Percentiles rank a stretch among this genome's conserved stretches.
Conservation (phyloP, 2,888 invertebrate genomes). For the Philereme transversata region DNA sequence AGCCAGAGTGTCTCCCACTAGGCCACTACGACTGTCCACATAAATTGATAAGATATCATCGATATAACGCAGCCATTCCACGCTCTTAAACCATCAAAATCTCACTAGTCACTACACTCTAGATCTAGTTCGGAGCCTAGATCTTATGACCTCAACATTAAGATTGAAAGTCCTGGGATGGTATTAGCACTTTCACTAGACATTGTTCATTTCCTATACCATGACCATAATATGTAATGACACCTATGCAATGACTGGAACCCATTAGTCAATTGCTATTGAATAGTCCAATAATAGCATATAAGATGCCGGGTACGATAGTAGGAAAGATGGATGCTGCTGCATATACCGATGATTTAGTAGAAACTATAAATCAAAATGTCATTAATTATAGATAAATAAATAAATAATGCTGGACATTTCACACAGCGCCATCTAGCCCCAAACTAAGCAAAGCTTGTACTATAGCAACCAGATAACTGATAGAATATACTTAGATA, state of each 20-base stretch:
- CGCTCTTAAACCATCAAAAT: constrained; percentile 52
- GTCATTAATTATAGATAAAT: constrained; percentile 1
- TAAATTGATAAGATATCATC: constrained; percentile 45
- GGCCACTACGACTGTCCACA: too few relatives aligned
- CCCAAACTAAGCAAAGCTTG: too few relatives aligned
- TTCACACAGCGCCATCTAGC: too few relatives aligned
- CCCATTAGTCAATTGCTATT: constrained; percentile 36
- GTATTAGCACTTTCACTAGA: constrained; percentile 49
- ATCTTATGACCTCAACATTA: constrained; percentile 16
- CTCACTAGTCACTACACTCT: constrained; percentile 44
- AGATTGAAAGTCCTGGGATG: constrained; percentile 18
- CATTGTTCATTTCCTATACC: constrained; percentile 50
- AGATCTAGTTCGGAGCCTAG: constrained; percentile 38
- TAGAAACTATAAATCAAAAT: constrained; percentile 13
- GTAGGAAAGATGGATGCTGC: neutral
- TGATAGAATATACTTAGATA: too few relatives aligned
- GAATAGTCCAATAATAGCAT: constrained; percentile 30
- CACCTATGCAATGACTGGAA: constrained; percentile 39
- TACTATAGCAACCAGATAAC: too few relatives aligned
- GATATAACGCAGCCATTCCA: constrained; percentile 46
- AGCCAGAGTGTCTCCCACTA: too few relatives aligned
- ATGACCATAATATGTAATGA: constrained; percentile 42
- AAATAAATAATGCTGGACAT: neutral
- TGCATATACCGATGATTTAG: constrained; percentile 10
- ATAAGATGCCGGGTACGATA: constrained; percentile 21